Conservation (phyloP, 2,113 vertebrate species). For the Chionis minor region DNA sequence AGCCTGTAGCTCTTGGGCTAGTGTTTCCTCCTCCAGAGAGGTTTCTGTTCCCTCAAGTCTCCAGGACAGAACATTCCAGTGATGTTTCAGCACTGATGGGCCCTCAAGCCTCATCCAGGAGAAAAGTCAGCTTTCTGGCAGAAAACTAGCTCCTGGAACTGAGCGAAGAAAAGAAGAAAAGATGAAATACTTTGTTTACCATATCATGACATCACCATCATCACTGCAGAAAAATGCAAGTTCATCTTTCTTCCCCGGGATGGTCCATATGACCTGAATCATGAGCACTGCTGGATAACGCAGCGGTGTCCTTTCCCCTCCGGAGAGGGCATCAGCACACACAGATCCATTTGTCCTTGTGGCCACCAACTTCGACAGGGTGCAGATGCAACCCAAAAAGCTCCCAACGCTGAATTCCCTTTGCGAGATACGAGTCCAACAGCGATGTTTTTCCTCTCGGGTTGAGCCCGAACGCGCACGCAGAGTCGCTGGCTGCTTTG, state of each 20-base stretch:
- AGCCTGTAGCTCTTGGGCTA: slow-evolving; percentile 12
- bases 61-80: slow-evolving; percentile 60
- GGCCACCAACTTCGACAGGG: neutral
- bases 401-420: neutral
- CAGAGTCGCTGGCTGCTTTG: neutral
- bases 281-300: neutral
- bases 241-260: slow-evolving; percentile 30
- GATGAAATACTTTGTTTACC: slow-evolving; percentile 65
- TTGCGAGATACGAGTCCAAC: neutral
- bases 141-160: slow-evolving; percentile 44
- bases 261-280: neutral
- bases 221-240: slow-evolving; percentile 66
- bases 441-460: neutral
- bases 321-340: neutral
- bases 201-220: slow-evolving; percentile 56
- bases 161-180: slow-evolving; percentile 4
- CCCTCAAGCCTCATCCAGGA: slow-evolving; percentile 34
- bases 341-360: neutral
- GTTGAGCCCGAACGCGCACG: rapidly evolving
- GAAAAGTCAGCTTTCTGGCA: slow-evolving; percentile 66
- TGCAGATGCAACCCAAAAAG: neutral
- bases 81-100: slow-evolving; percentile 57
- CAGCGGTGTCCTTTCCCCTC: neutral
- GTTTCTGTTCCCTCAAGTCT: slow-evolving; percentile 17
- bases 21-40: slow-evolving; percentile 13